Evolutionary conservation across 2,113 vertebrate species (phyloP).

Genomic region (Serilophus lunatus): DNA sequence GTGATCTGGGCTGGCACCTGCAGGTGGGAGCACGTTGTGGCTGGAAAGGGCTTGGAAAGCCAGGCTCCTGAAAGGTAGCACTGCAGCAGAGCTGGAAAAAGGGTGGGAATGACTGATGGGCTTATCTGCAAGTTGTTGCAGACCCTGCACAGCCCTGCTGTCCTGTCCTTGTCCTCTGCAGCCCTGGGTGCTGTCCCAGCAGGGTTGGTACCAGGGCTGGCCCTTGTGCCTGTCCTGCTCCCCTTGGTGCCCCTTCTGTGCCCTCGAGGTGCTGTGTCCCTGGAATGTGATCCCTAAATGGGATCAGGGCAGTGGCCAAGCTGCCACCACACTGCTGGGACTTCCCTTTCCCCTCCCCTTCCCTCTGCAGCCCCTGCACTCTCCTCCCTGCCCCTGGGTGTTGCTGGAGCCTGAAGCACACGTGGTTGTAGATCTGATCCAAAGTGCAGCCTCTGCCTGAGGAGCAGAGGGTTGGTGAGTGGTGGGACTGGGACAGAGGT

Average conservation of each 20-base stretch:
- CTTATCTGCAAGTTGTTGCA: neutral
- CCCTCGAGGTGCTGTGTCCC: neutral
- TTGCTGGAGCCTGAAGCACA: neutral
- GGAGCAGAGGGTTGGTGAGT: neutral
- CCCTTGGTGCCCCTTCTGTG: neutral
- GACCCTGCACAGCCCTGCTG: neutral
- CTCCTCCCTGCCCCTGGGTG: neutral
- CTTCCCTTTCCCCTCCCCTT: neutral
- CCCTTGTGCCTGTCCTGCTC: neutral
- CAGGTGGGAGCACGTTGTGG: neutral
- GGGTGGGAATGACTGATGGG: neutral
- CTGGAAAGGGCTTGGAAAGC: neutral
- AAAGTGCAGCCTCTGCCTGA: neutral
- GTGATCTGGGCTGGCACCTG: neutral
- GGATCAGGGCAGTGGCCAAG: neutral
- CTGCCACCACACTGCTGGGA: neutral
- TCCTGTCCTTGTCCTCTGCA: neutral
- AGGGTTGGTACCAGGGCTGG: neutral
- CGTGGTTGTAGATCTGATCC: neutral
- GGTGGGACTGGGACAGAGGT: neutral
- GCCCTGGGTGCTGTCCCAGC: accelerated
- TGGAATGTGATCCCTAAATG: neutral
- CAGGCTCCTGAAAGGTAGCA: neutral
- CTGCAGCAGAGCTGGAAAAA: neutral
- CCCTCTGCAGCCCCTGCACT: neutral